phyloP scores from a whole-genome alignment of 92 coral and sea anemone species.

The Epizoanthus rinbou region DNA sequence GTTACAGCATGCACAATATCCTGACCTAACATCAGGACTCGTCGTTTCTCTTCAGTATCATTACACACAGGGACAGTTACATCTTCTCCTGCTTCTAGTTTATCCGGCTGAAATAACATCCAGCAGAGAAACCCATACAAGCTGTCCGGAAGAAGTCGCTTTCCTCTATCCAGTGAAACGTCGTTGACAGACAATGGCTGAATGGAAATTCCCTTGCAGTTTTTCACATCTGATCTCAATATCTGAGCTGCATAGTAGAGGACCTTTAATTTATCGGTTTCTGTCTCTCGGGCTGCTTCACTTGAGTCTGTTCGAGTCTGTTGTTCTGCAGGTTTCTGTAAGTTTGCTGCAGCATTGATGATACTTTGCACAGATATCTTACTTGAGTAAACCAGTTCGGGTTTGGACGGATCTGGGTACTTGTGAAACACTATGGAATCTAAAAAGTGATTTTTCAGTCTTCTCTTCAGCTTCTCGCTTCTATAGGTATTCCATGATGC shows the following conservation, averaged over 20 bases:
- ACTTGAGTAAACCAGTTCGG: slow-evolving; percentile 58
- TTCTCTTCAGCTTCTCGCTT: slow-evolving; percentile 46
- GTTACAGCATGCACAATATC: slow-evolving; percentile 44
- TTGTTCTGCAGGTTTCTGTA: neutral
- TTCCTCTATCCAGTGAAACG: slow-evolving; percentile 43
- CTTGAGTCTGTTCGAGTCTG: neutral
- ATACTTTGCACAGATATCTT: slow-evolving; percentile 35
- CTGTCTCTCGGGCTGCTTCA: slow-evolving; percentile 12
- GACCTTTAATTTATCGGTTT: slow-evolving; percentile 30
- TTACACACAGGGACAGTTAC: slow-evolving; percentile 23
- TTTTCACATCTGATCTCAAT: slow-evolving; percentile 18
- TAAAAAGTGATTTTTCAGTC: slow-evolving; percentile 41
- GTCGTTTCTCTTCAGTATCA: slow-evolving; percentile 43
- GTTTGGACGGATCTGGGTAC: slow-evolving; percentile 43
- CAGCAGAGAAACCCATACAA: slow-evolving; percentile 48
- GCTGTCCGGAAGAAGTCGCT: slow-evolving; percentile 46
- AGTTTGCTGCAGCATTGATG: slow-evolving; percentile 32
- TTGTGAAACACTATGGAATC: slow-evolving; percentile 47
- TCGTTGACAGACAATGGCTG: slow-evolving; percentile 52
- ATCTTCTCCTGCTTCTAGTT: neutral
- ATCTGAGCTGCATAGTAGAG: slow-evolving; percentile 59
- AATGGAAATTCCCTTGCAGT: slow-evolving; percentile 41
- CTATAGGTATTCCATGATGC: slow-evolving; percentile 7
- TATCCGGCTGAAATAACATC: slow-evolving; percentile 42
- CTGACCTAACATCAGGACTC: slow-evolving; percentile 48